Evolutionary conservation across 2,113 vertebrate genomes (phyloP), one percentile per base, ranked within the genome.

Genomic region (Nettapus auritus): DNA sequence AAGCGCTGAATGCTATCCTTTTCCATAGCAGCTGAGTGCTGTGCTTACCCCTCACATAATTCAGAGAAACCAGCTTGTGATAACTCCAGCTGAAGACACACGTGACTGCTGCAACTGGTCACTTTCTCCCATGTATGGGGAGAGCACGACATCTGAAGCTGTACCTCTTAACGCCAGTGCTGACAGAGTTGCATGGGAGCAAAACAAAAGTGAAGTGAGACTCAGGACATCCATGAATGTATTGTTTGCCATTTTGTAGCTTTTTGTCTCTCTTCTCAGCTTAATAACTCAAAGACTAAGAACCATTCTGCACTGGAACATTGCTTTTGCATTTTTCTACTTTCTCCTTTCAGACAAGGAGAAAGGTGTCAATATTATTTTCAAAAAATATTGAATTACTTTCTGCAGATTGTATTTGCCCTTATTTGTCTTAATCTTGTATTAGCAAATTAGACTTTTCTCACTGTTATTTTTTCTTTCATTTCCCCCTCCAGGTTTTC

Each of bases 81-180:
- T 33, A n/a, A n/a, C n/a, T 74, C 18, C 19, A 4, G n/a, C 7
- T 3, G 29, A 81, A 44, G 50, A 70, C 20, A 62, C 0, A 0
- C 0, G 2, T n/a, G 23, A 31, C 38, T 36, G 34, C 14, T 23
- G 21, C 13, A 23, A 10, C 25, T 7, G n/a, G 26, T 70, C 48
- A 38, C 28, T 52, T 23, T 70, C 18, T 36, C 40, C 59, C 11
- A 8, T 4, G 21, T 16, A 26, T 50, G 31, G 33, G 26, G 13
- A 88, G 63, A 73, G 12, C 33, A 50, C 5, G 29, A n/a, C 19
- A 52, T 40, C 1, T 14, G 66, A 78, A 79, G 46, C 16, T 1
- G 2, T 8, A 18, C 31, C 26, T 46, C 36, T 70, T 84, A 33
- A 38, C 25, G 13, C 18, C 26, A n/a, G 22, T 6, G 28, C 69